Evolutionary conservation across 1,140 invertebrate genomes (phyloP).

Genomic region (Drosophila watanabei): DNA sequence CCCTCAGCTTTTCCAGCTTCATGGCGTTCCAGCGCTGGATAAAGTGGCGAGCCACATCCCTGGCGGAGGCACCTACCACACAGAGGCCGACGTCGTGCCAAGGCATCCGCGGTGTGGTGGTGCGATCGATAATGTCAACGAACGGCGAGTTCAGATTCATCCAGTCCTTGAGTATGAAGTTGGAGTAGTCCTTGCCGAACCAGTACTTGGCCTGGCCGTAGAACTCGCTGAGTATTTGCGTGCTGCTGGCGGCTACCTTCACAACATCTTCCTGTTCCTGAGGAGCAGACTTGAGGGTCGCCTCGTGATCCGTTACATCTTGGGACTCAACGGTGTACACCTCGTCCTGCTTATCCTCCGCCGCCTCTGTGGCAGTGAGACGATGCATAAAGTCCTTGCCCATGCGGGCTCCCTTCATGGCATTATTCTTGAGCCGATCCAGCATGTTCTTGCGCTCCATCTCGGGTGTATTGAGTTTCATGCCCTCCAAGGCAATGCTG

Average conservation of each 20-base stretch:
- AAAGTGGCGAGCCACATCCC: constrained; percentile 98
- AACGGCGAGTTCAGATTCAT: constrained; percentile 95
- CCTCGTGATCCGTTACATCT: constrained; percentile 23
- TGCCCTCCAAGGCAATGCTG: constrained; percentile 85
- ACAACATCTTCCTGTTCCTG: not conserved
- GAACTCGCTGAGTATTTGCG: constrained; percentile 81
- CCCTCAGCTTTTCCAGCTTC: constrained; percentile 91
- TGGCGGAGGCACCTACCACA: constrained; percentile 93
- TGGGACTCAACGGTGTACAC: constrained; percentile 79
- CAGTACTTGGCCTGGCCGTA: constrained; percentile 94
- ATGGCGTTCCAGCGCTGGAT: constrained; percentile 99
- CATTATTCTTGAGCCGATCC: constrained; percentile 88
- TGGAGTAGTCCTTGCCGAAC: constrained; percentile 99
- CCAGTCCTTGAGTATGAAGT: constrained; percentile 99
- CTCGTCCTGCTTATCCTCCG: constrained; percentile 26
- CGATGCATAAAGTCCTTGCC: constrained; percentile 89
- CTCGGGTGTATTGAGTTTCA: constrained; percentile 90
- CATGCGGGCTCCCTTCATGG: constrained; percentile 86
- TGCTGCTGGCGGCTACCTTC: constrained; percentile 6
- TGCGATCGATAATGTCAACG: constrained; percentile 94
- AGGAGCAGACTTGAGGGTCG: constrained; percentile 59
- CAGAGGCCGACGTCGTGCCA: constrained; percentile 98
- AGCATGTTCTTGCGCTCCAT: constrained; percentile 90
- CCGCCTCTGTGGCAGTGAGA: constrained; percentile 88
- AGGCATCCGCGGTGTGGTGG: constrained; percentile 96